phyloP scores from a whole-genome alignment of 2,888 invertebrate species.

The Rhynchonema sp. region DNA sequence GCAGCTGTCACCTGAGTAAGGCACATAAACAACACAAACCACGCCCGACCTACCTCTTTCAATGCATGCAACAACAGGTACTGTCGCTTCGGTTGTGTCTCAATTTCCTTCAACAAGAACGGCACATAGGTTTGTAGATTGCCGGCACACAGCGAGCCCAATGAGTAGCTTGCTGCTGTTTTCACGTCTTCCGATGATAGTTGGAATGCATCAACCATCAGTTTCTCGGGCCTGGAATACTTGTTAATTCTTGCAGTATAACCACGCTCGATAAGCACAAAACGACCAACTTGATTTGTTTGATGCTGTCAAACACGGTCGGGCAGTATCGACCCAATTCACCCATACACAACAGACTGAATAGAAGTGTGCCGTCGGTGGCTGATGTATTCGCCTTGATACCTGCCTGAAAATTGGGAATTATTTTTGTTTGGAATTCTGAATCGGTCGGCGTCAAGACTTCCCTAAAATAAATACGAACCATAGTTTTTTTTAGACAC shows the following conservation, averaged over 20 bases:
- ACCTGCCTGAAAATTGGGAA: not conserved
- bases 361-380: slow-evolving; percentile 36
- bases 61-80: slow-evolving; percentile 86
- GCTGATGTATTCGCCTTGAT: not conserved
- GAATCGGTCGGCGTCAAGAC: too few relatives aligned
- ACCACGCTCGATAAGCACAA: not conserved
- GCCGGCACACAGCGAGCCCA: slow-evolving; percentile 81
- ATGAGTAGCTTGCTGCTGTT: slow-evolving; percentile 84
- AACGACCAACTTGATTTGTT: not conserved
- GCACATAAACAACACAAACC: not conserved
- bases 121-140: slow-evolving; percentile 67
- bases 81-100: slow-evolving; percentile 76
- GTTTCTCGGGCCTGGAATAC: slow-evolving; percentile 24
- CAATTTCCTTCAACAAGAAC: slow-evolving; percentile 54
- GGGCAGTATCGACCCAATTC: slow-evolving; percentile 56
- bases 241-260: not conserved
- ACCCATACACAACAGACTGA: slow-evolving; percentile 78
- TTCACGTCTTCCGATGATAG: slow-evolving; percentile 87
- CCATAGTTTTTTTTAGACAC: too few relatives aligned
- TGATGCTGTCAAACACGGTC: slow-evolving; percentile 8
- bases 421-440: too few relatives aligned
- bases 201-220: slow-evolving; percentile 58
- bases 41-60: slow-evolving; percentile 54
- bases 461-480: too few relatives aligned
- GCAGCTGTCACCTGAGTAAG: too few relatives aligned